Base-by-base conservation (phyloP, 2,113 vertebrate genomes). In the Rhinogobius similis region DNA sequence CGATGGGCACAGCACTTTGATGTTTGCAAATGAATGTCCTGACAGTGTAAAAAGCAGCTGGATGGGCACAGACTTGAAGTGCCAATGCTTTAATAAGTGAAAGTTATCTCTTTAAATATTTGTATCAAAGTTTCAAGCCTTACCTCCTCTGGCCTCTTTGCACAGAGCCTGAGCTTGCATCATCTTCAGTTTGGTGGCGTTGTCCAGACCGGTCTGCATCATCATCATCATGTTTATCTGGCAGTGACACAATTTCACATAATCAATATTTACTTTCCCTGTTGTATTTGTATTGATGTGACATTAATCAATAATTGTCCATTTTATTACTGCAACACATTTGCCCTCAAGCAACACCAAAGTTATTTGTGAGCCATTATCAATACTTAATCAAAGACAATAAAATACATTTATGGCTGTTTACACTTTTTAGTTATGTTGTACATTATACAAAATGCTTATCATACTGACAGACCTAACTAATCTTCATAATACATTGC, bases 151-250 rank as follows among this genome's bases (percentile, higher is more conserved):
- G 61, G 65, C 87, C 0, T 93, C 92, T 61, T 27, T 89, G 65
- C 91, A 87, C 78, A 95, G 86, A 81, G 89, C 82, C 78, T 82
- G 85, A 9, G 83, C 93, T 67, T 92, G 91, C 73, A 89, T 71
- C 77, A 46, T 91, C 72, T 80, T 88, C 72, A 92, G 92, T 78
- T 83, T 93, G 18, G 75, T 80, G 38, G 86, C 1, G n/a, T 89
- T 80, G 50, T 81, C 72, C 23, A 76, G 11, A n/a, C 82, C 76
- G 0, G 83, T 65, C 36, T 83, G 87, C 82, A 56, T 56, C 53
- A 27, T 52, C 48, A 86, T 90, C 84, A 83, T 90, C 69, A 64
- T 76, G n/a, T 32, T 72, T 55, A 14, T 55, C 61, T 87, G 65
- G 7, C 5, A 14, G 7, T 67, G 41, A 76, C 10, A 67, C 12